Conservation (phyloP, 1,140 invertebrate species). For the Zaprionus gabonicus region DNA sequence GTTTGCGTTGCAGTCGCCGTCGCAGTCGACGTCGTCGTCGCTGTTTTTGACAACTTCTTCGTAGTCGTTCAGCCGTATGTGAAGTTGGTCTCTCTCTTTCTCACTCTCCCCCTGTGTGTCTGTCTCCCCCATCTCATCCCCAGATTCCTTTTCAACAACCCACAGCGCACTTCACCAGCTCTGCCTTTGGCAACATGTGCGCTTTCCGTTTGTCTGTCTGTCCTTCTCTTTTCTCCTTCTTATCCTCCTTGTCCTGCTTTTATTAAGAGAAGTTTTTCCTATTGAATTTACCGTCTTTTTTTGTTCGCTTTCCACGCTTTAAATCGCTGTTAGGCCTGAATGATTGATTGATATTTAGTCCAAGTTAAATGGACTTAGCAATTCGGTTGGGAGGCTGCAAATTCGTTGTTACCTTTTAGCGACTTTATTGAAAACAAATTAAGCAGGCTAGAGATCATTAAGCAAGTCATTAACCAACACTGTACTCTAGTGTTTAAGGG, state of each 20-base stretch:
- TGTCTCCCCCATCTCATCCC: neutral
- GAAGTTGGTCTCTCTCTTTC: conserved; percentile 11
- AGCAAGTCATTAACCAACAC: neutral
- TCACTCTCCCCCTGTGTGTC: neutral
- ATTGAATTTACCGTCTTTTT: conserved; percentile 56
- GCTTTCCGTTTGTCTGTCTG: conserved; percentile 32
- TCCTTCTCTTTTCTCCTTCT: neutral
- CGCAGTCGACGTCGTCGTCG: conserved; percentile 8
- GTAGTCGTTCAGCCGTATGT: conserved; percentile 28
- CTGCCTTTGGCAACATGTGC: conserved; percentile 69
- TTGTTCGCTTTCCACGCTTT: conserved; percentile 25
- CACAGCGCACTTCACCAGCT: conserved; percentile 1
- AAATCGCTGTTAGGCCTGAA: conserved; percentile 50
- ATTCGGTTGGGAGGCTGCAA: neutral
- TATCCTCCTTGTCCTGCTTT: neutral
- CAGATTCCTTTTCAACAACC: neutral
- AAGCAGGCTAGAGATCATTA: neutral
- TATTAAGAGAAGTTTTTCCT: conserved; percentile 20
- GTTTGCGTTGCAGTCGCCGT: neutral
- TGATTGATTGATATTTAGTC: conserved; percentile 30
- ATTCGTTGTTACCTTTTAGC: neutral
- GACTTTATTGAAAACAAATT: neutral
- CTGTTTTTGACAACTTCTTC: conserved; percentile 78
- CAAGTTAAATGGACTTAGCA: neutral
- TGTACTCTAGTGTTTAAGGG: neutral